Base-by-base conservation (phyloP, 2,797 vertebrate genomes). In the Melopsittacus undulatus region DNA sequence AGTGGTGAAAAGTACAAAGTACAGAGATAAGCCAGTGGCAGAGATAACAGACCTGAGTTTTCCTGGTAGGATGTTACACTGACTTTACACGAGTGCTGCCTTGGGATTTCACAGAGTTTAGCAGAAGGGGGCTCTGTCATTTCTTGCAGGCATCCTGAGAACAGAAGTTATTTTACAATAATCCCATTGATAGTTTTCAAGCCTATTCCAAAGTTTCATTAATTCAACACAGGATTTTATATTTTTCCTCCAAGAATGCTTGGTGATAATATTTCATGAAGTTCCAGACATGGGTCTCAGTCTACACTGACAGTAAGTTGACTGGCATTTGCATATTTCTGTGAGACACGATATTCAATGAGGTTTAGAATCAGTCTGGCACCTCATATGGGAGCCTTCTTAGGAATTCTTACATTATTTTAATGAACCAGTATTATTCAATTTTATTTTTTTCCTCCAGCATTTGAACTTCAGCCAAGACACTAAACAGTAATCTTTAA, bases 291-390 rank as follows among this genome's bases (percentile, higher is more conserved):
- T 19, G 54, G 91, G 54, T 66, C 67, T 90, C 63, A 94, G 82
- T 81, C 73, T 94, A 75, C 57, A 68, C 38, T 94, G 75, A 94
- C 51, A 94, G 62, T 77, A 77, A 69, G 7, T 84, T 94, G 93
- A 95, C 87, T 94, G 76, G 27, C 49, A 95, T 96, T 97, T 94
- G 91, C 91, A 92, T 94, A 95, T 94, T 90, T 90, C 90, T 90
- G 77, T 67, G 87, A 94, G 95, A 97, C 87, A n/a, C 30, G 38
- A 84, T 91, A 95, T 91, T 96, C 91, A 87, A 49, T 38, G 54
- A 94, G 92, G 83, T 91, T 96, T 94, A 89, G 76, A 94, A 78
- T 73, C 91, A 96, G 95, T 96, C 92, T 97, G 91, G 94, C 95
- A 96, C 91, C 90, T 97, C 92, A 92, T 95, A 96, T 94, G 94